phyloP scores from a whole-genome alignment of 2,888 invertebrate genomes.

The Scaptomyza flava region DNA sequence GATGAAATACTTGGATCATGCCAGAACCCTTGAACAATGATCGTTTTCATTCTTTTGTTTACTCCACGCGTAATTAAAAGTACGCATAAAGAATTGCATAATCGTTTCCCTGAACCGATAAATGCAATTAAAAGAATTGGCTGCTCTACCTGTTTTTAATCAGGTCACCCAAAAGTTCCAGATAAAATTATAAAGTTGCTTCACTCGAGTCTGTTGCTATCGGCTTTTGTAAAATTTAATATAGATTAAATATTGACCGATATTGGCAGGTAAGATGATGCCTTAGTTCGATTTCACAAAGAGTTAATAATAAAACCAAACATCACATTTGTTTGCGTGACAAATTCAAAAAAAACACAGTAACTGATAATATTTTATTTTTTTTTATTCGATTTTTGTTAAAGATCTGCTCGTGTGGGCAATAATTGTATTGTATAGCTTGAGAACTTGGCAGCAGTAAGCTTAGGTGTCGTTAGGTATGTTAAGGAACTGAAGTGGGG shows the following conservation, averaged over 20 bases:
- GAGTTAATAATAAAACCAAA: slow-evolving; percentile 12
- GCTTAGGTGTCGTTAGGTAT: too few species aligned
- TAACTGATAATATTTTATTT: slow-evolving; percentile 23
- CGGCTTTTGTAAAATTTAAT: slow-evolving; percentile 4
- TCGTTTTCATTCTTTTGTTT: background rate
- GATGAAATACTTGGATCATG: too few species aligned
- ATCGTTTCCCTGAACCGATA: background rate
- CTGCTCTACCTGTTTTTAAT: background rate
- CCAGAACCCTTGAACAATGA: background rate
- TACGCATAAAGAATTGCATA: background rate
- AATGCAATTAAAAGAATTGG: background rate
- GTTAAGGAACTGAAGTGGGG: too few species aligned
- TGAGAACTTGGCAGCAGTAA: too few species aligned
- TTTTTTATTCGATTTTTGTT: too few species aligned
- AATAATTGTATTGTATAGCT: too few species aligned
- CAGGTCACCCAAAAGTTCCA: slow-evolving; percentile 20
- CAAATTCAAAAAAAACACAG: slow-evolving; percentile 5
- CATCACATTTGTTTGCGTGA: slow-evolving; percentile 23
- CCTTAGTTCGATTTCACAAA: background rate
- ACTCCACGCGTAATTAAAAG: background rate
- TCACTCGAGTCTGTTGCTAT: slow-evolving; percentile 18
- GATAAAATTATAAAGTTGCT: background rate
- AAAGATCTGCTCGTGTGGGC: too few species aligned
- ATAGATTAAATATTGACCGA: slow-evolving; percentile 50
- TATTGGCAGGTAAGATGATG: slow-evolving; percentile 5